Evolutionary conservation across 2,113 vertebrate genomes (phyloP), one percentile per base, ranked within the genome.

Genomic region (Ornithorhynchus anatinus): DNA sequence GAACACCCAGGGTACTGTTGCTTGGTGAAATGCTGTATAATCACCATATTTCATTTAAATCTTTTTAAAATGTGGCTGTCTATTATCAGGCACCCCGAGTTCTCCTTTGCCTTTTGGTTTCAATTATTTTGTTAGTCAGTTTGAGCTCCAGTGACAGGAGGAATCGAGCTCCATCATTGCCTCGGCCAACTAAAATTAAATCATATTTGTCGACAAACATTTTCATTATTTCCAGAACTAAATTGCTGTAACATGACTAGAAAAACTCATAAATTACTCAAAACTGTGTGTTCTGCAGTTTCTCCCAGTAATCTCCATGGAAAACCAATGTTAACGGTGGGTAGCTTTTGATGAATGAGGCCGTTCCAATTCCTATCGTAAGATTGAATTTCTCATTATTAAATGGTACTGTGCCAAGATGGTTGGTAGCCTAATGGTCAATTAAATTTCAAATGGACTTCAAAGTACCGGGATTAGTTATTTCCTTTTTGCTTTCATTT

Each of bases 361-460:
- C 63, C 22, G 35, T 68, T 61, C 44, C 74, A 31, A 10, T 32
- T 66, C 57, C 50, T 71, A 57, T 42, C 4, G 38, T 7, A 5
- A 72, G 19, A 27, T 25, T 67, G 73, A 79, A 23, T 59, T 79
- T 84, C 87, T 72, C 59, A 29, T 25, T 81, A 72, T 44, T 69
- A 79, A 81, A 83, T 23, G 48, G 69, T 31, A 37, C 1, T 52
- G 25, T 57, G 32, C 59, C 57, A 72, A 62, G 57, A 52, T 20
- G 0, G 2, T 27, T 64, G 38, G 57, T 75, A 52, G 20, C 22
- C 63, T 72, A 68, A 69, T 17, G 22, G 33, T 25, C 47, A 79
- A 82, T 81, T 80, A 69, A 8, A 45, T 72, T 86, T 74, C 64
- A 64, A 76, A 74, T 62, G 47, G 23, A 72, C 62, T 80, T 91